These are phyloP conservation scores for Holocentrus rufus DNA, from an alignment of 2,797 vertebrate species.

Conservation along the genomic window DNA sequence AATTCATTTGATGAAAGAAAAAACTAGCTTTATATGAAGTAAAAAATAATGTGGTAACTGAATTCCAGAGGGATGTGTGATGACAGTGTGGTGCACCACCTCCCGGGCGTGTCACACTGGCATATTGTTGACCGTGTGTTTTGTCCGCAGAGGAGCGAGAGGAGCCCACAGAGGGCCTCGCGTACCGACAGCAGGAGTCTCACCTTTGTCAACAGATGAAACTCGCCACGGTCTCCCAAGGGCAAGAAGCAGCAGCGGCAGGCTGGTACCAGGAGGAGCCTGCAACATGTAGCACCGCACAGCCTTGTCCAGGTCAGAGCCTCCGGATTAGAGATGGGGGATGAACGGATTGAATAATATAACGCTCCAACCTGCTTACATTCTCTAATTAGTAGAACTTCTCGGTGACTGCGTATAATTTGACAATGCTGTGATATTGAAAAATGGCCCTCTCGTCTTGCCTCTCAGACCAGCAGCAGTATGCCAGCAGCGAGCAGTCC, in stretches of 20 bases:
- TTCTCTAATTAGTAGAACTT: neutral
- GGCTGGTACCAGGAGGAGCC: slow-evolving; percentile 80
- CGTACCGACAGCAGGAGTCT: slow-evolving; percentile 88
- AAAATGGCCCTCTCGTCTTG: neutral
- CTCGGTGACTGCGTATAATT: neutral
- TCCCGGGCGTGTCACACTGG: neutral
- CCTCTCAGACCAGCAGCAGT: slow-evolving; percentile 79
- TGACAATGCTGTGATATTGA: neutral
- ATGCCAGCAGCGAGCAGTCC: slow-evolving; percentile 78
- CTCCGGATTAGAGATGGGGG: neutral
- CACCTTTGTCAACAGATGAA: slow-evolving; percentile 90
- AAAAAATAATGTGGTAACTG: neutral
- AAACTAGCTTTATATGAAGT: too few species aligned
- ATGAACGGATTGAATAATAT: neutral
- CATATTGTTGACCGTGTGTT: slow-evolving; percentile 25
- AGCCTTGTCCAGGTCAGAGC: slow-evolving; percentile 83
- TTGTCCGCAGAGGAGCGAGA: slow-evolving; percentile 81
- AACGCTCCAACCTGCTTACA: too few species aligned
- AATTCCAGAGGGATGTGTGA: neutral
- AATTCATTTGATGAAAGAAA: too few species aligned
- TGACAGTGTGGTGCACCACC: neutral
- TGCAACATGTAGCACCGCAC: slow-evolving; percentile 83
- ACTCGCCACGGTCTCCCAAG: slow-evolving; percentile 82
- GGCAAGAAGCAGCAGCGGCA: slow-evolving; percentile 72
- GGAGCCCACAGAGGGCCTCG: slow-evolving; percentile 82